phyloP scores from a whole-genome alignment of 2,113 vertebrate genomes.

The Sitta europaea region DNA sequence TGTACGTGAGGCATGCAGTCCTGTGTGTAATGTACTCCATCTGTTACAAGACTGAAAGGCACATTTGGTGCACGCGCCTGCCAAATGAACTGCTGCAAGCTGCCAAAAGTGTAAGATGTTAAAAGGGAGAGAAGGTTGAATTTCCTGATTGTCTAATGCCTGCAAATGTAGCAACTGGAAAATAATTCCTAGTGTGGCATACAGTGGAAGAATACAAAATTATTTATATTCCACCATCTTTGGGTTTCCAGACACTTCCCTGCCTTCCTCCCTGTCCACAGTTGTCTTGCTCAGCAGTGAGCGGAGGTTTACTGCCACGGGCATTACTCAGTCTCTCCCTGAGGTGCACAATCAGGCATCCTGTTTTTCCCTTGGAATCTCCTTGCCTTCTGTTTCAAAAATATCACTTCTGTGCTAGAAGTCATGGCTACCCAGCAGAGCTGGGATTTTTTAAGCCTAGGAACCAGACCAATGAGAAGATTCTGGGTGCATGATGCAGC shows the following conservation, averaged over 20 bases:
- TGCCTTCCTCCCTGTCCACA: not conserved
- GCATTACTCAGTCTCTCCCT: constrained; percentile 25
- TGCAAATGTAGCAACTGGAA: constrained; percentile 6
- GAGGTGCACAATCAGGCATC: constrained; percentile 19
- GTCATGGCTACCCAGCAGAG: not conserved
- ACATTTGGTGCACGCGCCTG: constrained; percentile 48
- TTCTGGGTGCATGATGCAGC: not conserved
- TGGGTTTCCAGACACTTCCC: not conserved
- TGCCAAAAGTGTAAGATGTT: constrained; percentile 51
- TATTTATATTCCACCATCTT: not conserved
- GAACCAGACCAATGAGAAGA: not conserved
- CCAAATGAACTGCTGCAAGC: constrained; percentile 48
- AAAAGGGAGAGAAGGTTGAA: constrained; percentile 31
- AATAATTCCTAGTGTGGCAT: not conserved
- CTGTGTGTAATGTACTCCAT: constrained; percentile 53
- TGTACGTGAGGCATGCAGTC: constrained; percentile 42
- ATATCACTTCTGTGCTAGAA: not conserved
- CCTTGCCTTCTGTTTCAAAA: constrained; percentile 26
- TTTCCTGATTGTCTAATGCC: constrained; percentile 23
- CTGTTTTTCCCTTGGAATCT: constrained; percentile 43
- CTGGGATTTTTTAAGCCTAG: not conserved
- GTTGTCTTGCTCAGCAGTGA: constrained; percentile 15
- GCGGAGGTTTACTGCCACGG: not conserved
- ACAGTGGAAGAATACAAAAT: not conserved
- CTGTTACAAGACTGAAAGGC: constrained; percentile 57